Base-by-base conservation (phyloP, 2,888 invertebrate species). In the Idaea aversata region DNA sequence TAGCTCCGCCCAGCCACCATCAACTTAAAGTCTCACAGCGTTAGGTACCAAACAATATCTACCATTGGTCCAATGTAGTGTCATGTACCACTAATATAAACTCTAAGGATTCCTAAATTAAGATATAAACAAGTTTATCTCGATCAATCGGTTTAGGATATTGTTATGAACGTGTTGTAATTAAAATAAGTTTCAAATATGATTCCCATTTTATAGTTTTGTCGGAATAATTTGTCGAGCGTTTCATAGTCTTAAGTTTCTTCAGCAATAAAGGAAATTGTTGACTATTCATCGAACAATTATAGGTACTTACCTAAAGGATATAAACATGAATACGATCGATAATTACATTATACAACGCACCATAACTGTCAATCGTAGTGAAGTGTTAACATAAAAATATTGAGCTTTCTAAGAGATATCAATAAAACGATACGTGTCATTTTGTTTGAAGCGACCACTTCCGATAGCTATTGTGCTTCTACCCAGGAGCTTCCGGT, bases 401-500 rank as follows among this genome's bases (percentile, higher is more conserved):
- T 91, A 91, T 89, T 86, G 88, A 83, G 86, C 88, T 90, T 91
- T 91, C 89, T 88, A 83, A 88, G 88, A 89, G 88, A 89, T 91
- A 90, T 90, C 91, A 87, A 91, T 91, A 90, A 90, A 91, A 90
- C 88, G 91, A 93, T 93, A 93, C 88, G 93, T 92, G 91, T 90
- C 91, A 86, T 83, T 89, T 88, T 88, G 86, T 83, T 88, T 88
- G 83, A 83, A 93, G 92, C 88, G 86, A 90, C 92, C 92, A 92
- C 92, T 90, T 93, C 93, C 93, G 91, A 90, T 82, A 77, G 78
- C 87, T 87, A 92, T 93, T 93, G 91, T 93, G 85, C 86, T 86
- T 86, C 87, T 83, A 85, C 87, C 81, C 83, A 82, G 80, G 78
- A 81, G 80, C 88, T 93, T 93, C 93, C 93, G 93, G 91, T 83